These are phyloP conservation scores for Phylloscopus trochilus DNA, from an alignment of 2,113 vertebrate genomes.

Conservation along the genomic window DNA sequence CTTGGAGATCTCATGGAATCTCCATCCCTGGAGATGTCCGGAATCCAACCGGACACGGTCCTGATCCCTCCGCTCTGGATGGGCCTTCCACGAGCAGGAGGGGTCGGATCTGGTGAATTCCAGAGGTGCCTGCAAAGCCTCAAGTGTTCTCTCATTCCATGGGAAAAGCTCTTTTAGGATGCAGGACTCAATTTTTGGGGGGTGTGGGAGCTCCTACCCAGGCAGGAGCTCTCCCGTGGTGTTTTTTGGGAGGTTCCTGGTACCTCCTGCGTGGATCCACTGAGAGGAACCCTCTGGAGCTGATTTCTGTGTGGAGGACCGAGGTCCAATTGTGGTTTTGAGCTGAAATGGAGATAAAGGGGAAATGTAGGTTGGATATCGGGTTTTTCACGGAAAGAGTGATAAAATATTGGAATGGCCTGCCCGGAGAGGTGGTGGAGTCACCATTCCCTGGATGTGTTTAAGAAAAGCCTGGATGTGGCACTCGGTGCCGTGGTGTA, in stretches of 20 bases:
- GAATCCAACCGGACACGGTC: neutral
- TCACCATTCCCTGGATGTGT: no score
- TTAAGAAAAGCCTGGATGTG: no score
- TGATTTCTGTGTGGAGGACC: rapidly evolving
- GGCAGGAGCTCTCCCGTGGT: neutral
- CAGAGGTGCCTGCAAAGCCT: neutral
- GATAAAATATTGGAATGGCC: no score
- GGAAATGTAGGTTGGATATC: no score
- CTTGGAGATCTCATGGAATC: neutral
- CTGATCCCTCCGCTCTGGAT: neutral
- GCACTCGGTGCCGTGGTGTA: no score
- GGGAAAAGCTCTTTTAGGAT: neutral
- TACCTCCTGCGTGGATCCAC: neutral
- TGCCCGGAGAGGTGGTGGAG: no score
- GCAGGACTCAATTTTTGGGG: neutral
- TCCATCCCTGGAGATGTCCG: neutral
- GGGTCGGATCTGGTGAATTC: neutral
- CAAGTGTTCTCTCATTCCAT: neutral
- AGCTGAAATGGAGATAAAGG: neutral
- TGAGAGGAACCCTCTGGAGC: neutral
- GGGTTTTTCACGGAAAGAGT: no score
- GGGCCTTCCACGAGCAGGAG: neutral
- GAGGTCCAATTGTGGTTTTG: neutral
- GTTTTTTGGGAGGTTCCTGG: neutral
- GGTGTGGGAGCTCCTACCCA: neutral